Evolutionary conservation across 2,797 vertebrate genomes (phyloP), one percentile per base, ranked within the genome.

Genomic region (Phaenicophaeus curvirostris): DNA sequence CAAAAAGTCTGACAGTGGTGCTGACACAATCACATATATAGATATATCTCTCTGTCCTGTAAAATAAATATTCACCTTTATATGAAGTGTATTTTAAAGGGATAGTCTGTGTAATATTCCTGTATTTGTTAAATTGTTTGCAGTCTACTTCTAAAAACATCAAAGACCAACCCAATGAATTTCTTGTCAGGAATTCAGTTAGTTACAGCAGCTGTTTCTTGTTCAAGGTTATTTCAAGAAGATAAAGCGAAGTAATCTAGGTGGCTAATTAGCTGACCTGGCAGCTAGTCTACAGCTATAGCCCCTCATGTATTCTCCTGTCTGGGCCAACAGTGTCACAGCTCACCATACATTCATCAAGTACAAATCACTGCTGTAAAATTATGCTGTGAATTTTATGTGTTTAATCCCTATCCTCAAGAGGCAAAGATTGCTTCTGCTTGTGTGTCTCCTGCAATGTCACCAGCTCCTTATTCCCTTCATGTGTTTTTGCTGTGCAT

Each of bases 331-430:
- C 2, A 5, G 46, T 46, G 28, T 30, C 41, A 35, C 23, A 72
- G 16, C 25, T 77, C 57, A 55, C 41, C 39, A 11, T 0, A 0
- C 0, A 0, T 31, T 86, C 18, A 33, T 24, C 3, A 8, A 62
- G 37, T 54, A 68, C 72, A 88, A 86, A 31, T 31, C 46, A 7
- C 21, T 73, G 51, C 77, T 69, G 21, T 31, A 42, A 85, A 81
- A 61, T 53, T 58, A 31, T 0, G 0, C 39, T 28, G 10, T 67
- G 28, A 15, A 18, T 44, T 37, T 44, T 33, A 6, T 0, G 0
- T 28, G 15, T 8, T 69, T 12, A 4, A n/a, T 51, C 15, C 28
- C 13, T 6, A 2, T 11, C 17, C 39, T 76, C 48, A 25, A 12
- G 35, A 87, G n/a, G 42, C 19, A 61, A 68, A 78, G 21, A 41